Base-by-base conservation (phyloP, 2,113 vertebrate species). In the Hystrix brachyura region DNA sequence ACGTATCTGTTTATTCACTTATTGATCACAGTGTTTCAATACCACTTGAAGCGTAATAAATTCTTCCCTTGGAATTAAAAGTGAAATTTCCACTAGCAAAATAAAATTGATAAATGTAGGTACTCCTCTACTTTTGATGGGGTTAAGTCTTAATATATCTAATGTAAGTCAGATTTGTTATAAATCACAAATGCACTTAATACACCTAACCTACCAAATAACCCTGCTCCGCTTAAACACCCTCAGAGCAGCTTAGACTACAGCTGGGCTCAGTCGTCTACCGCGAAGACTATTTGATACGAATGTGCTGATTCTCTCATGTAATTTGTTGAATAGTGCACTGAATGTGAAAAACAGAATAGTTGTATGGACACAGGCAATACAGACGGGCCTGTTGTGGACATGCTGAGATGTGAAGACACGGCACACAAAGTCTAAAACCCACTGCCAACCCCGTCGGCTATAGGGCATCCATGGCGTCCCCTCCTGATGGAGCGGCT, bases 391-490 rank as follows among this genome's bases (percentile, higher is more conserved):
- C 23, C 12, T 48, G 64, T 48, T 64, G 27, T 32, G 62, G 82
- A 48, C 17, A 17, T 46, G 23, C 27, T 64, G 59, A 8, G 57
- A 29, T 18, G 12, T 25, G 7, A 17, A 64, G 19, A 25, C 7
- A 11, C 11, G 32, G 3, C 23, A 48, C 14, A 84, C 27, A 32
- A 27, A 46, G 60, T 23, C 2, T 15, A 57, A 57, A 57, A 9
- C 27, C 18, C 51, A 79, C 6, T 23, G 78, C 51, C 78, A 81
- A 29, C 32, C 21, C 27, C 0, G 5, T 34, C 8, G 17, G 27
- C 17, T 18, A 15, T 18, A 3, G 27, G 19, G 10, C 11, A 29
- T 5, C 60, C 10, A 1, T 12, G 3, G 11, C 2, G 15, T 15
- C 29, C 38, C 38, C 27, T 46, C 43, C 25, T 11, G 62, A 7